Evolutionary conservation across 1,140 invertebrate genomes (phyloP), one percentile per base, ranked within the genome.

Genomic region (Grapholita molesta): DNA sequence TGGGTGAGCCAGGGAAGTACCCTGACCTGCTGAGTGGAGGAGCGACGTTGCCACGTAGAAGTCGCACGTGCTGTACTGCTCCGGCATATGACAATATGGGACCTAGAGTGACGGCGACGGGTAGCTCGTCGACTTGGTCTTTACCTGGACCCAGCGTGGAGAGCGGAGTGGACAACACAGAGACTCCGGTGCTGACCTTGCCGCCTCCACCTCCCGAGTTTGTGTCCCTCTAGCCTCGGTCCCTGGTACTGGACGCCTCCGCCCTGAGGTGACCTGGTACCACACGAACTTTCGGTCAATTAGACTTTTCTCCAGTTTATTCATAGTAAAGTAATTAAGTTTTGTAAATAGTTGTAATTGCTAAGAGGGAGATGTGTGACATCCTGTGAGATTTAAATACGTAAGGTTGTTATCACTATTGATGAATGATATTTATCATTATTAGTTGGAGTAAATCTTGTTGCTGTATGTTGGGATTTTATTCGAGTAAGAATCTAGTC

Each of bases 1-100:
- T 92, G 70, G 78, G 93, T 42, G 93, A 95, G 70, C 93, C 95
- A 67, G 97, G 96, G 88, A 91, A 88, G 67, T 92, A 92, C 77
- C 90, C 91, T 21, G 92, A 93, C 75, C 75, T 92, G 32, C 66
- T 92, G 48, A 92, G 93, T 66, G 94, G 94, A 76, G 89, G 87
- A 64, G 85, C 89, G 25, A 90, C 88, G 24, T 73, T 90, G 69
- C 89, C 89, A 11, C 73, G 85, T 33, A 75, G 86, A 72, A 87
- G 74, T 67, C 77, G 85, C 74, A 89, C 88, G 8, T 90, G 87
- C 61, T 91, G 88, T 67, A 73, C 73, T 25, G 85, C 89, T 5
- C 94, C 95, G 15, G 94, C 95, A 32, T 98, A 98, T 85, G 97
- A 98, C 86, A 97, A 97, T 82, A 96, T 98, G 95, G 97, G 97